Percentiles rank a stretch among this genome's conserved stretches.
phyloP scores from a whole-genome alignment of 2,113 vertebrate species.

The Mastomys natalensis region DNA sequence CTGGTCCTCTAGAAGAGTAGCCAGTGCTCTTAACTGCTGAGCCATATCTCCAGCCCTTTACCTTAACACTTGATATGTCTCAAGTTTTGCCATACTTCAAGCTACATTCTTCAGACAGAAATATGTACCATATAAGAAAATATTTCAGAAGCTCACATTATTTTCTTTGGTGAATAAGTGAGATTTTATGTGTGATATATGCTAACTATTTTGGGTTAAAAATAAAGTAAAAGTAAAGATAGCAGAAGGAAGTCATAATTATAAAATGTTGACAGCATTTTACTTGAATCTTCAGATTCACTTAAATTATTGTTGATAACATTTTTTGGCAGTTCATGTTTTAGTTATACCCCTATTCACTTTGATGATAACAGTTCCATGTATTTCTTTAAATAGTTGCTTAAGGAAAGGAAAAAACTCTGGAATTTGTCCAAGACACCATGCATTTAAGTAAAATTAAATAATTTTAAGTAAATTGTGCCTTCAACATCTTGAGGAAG shows the following conservation, averaged over 20 bases:
- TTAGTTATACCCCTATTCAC: background rate
- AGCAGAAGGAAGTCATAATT: background rate
- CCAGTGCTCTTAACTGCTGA: background rate
- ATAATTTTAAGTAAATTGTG: background rate
- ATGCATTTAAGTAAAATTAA: background rate
- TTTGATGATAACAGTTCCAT: background rate
- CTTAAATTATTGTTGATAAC: background rate
- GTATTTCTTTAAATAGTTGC: background rate
- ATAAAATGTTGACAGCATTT: conserved; percentile 32
- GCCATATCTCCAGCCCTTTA: background rate
- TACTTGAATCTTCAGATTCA: background rate
- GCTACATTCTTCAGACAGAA: background rate
- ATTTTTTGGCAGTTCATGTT: background rate
- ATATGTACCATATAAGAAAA: background rate
- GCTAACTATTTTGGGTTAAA: conserved; percentile 4
- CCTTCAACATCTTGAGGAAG: background rate
- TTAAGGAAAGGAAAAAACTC: background rate
- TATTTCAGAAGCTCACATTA: background rate
- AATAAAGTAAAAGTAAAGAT: background rate
- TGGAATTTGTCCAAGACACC: background rate
- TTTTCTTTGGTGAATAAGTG: background rate
- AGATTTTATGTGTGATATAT: background rate
- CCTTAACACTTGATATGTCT: background rate
- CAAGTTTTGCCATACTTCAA: background rate
- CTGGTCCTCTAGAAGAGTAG: background rate